Evolutionary conservation across 2,113 vertebrate genomes (phyloP).

Genomic region (Tragulus kanchil): DNA sequence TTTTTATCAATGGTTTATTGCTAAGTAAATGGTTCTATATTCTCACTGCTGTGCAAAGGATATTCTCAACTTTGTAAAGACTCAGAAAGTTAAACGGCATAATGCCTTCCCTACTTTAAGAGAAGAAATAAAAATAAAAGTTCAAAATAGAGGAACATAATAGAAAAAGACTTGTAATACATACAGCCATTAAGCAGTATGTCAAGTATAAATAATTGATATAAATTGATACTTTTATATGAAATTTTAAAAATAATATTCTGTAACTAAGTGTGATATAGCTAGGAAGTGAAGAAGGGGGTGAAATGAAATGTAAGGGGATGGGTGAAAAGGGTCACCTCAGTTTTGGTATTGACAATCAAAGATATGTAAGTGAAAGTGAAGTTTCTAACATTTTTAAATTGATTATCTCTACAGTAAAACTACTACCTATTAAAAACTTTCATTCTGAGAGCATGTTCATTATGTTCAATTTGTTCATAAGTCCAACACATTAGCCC

Average conservation of each 20-base stretch:
- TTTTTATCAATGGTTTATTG: constrained; percentile 33
- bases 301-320: background rate
- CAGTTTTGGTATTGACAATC: background rate
- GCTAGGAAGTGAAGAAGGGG: background rate
- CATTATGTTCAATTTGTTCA: background rate
- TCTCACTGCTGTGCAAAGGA: constrained; percentile 36
- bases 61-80: background rate
- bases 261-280: background rate
- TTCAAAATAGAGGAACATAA: background rate
- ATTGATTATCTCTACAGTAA: background rate
- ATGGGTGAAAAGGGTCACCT: background rate
- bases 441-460: background rate
- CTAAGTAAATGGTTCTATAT: background rate
- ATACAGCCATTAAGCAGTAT: background rate
- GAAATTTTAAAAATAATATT: background rate
- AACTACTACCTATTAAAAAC: background rate
- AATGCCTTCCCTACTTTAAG: background rate
- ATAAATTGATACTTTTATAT: background rate
- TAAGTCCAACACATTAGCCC: background rate
- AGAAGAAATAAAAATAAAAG: constrained; percentile 35
- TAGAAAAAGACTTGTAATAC: background rate
- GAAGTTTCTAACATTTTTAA: background rate
- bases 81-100: background rate
- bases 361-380: background rate
- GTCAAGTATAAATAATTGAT: background rate